These are phyloP conservation scores for Nineta flava DNA, from an alignment of 2,888 invertebrate species.

Conservation along the genomic window DNA sequence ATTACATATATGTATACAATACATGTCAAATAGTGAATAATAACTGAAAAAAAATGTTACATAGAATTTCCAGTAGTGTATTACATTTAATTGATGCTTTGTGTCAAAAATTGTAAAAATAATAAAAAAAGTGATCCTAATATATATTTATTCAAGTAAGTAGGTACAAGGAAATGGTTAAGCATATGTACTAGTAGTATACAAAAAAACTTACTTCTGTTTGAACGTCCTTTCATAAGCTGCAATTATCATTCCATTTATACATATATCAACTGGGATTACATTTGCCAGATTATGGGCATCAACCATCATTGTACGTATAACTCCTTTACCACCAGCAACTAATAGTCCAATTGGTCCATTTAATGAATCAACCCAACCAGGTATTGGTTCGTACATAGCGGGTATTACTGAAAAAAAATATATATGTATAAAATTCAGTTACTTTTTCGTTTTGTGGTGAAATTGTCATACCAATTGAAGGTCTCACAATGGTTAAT, in stretches of 20 bases:
- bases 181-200: no score
- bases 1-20: no score
- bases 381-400: conserved; percentile 50
- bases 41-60: no score
- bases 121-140: no score
- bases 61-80: no score
- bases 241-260: conserved; percentile 55
- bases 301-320: conserved; percentile 62
- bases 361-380: conserved; percentile 77
- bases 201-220: neutral
- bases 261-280: conserved; percentile 55
- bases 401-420: conserved; percentile 50
- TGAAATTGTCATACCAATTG: conserved; percentile 47
- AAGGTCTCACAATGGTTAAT: conserved; percentile 73
- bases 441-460: neutral
- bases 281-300: conserved; percentile 39
- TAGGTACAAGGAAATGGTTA: no score
- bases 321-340: conserved; percentile 56
- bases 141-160: no score
- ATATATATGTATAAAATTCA: neutral
- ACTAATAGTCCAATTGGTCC: conserved; percentile 66
- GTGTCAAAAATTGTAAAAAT: no score
- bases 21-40: no score
- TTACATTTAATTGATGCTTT: no score
- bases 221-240: conserved; percentile 35